Base-by-base conservation (phyloP, 2,113 vertebrate species). In the Isurus oxyrinchus region DNA sequence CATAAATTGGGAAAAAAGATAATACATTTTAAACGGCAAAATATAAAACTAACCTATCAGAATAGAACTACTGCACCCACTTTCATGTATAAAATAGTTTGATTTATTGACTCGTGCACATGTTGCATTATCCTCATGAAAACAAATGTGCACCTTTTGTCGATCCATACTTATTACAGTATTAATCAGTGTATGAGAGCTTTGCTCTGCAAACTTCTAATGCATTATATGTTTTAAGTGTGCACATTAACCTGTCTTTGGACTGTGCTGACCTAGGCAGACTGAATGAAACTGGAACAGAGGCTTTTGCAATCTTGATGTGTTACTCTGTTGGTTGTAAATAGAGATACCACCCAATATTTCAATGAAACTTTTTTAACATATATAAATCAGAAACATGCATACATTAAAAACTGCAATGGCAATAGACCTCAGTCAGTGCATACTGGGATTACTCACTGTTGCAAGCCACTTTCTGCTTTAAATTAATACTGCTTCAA, bases 391-490 rank as follows among this genome's bases (percentile, higher is more conserved):
- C 59, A 94, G 90, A 21, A 93, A 61, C 31, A 27, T 59, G 35
- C 57, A 61, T 59, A 94, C 7, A 94, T 94, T 94, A 40, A n/a
- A 93, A 94, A 63, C 61, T 40, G 31, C 59, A 94, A 40, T 94
- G 90, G 81, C 81, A 21, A 84, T 6, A 84, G 81, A 23, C 40
- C 81, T 84, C 81, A 84, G 40, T 44, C 19, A 49, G 81, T 21
- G 16, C n/a, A 16, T 40, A 63, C 35, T 63, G 35, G 59, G 90
- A 94, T 63, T 94, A 94, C 35, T 63, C 59, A 66, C 90, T 63
- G 59, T 94, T 63, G 90, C 14, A 66, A 94, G 59, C 19, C 90
- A 94, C 90, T 40, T 63, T 94, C 90, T 94, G 90, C 90, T 94
- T 94, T 94, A 63, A 94, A 63, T 94, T 94, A 94, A 63, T 94